Evolutionary conservation across 23 tunicate genomes (phyloP).

Genomic region (Styela plicata): DNA sequence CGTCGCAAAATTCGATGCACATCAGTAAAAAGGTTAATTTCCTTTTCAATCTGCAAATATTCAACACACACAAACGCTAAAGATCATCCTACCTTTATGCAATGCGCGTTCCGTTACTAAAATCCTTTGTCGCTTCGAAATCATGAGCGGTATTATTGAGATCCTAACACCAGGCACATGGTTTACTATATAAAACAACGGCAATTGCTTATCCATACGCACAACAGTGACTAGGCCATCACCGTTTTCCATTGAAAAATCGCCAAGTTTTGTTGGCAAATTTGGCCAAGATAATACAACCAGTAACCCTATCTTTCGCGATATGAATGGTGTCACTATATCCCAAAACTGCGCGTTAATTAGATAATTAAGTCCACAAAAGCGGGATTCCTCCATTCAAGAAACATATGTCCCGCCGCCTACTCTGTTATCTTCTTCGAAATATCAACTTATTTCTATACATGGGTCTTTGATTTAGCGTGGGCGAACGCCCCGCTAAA

Average conservation of each 20-base stretch:
- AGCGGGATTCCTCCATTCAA: neutral
- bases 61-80: no score
- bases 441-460: no score
- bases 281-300: neutral
- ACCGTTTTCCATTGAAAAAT: neutral
- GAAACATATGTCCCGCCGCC: neutral
- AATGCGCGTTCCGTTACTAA: slow-evolving; percentile 20
- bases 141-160: slow-evolving; percentile 3
- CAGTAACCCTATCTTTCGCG: neutral
- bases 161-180: slow-evolving; percentile 4
- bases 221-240: neutral
- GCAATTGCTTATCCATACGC: slow-evolving; percentile 8
- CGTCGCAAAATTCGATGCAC: no score
- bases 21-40: no score
- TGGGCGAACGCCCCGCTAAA: no score
- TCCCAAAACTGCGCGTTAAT: neutral
- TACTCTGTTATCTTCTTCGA: no score
- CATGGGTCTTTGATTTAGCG: no score
- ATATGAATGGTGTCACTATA: neutral
- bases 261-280: neutral
- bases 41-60: no score
- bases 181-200: slow-evolving; percentile 25
- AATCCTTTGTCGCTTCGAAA: slow-evolving; percentile 20
- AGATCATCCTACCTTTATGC: slow-evolving; percentile 20
- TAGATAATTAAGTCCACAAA: neutral